Evolutionary conservation across 2,888 invertebrate species (phyloP).

Genomic region (Tryphoninae sp.): DNA sequence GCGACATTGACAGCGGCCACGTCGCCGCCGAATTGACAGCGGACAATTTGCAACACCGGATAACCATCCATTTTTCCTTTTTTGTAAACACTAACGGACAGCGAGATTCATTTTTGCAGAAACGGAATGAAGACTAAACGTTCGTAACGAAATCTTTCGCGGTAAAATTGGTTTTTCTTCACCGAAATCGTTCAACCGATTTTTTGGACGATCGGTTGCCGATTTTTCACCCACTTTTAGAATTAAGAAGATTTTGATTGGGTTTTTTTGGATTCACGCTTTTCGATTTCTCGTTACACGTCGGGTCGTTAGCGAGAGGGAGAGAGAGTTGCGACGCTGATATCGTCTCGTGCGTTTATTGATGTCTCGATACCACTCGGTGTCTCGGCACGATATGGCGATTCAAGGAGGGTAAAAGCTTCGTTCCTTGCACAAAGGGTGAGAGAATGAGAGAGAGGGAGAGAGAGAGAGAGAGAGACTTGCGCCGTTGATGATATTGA

Average conservation of each 20-base stretch:
- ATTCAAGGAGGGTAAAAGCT: not conserved
- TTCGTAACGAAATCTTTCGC: too few species aligned
- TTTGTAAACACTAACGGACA: not conserved
- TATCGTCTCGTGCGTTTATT: not conserved
- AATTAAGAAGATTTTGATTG: too few species aligned
- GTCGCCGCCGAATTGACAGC: constrained; percentile 77
- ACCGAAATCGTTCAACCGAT: too few species aligned
- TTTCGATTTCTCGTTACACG: too few species aligned
- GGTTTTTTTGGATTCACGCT: too few species aligned
- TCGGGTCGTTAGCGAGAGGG: too few species aligned
- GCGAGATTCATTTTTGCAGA: too few species aligned
- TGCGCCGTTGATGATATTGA: constrained; percentile 52
- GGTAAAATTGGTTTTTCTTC: too few species aligned
- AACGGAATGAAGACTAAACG: too few species aligned
- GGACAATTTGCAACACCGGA: constrained; percentile 79
- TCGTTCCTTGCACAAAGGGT: not conserved
- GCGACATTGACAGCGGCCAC: constrained; percentile 71
- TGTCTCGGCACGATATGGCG: not conserved
- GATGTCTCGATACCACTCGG: not conserved
- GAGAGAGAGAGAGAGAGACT: constrained; percentile 57
- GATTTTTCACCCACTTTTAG: too few species aligned
- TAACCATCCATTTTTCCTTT: constrained; percentile 77
- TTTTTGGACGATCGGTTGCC: too few species aligned
- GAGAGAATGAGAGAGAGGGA: constrained; percentile 2
- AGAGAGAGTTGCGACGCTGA: not conserved